Percentiles rank a stretch among this genome's conserved stretches.
Evolutionary conservation across 1,140 invertebrate species (phyloP).

Genomic region (Drosophila leontia): DNA sequence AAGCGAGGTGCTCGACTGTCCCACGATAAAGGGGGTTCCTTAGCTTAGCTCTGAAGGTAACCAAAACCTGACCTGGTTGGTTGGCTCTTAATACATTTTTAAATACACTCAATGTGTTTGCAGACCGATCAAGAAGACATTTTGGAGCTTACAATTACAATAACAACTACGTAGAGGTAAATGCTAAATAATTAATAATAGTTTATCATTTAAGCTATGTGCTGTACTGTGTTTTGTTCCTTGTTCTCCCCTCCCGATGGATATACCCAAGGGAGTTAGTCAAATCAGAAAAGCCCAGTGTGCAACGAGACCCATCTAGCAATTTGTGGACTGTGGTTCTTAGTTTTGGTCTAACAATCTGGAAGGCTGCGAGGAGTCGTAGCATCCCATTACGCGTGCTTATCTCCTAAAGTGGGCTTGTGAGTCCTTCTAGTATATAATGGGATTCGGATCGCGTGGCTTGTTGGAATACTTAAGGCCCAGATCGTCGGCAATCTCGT

Average conservation of each 20-base stretch:
- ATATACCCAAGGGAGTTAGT: slow-evolving; percentile 16
- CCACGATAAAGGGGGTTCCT: slow-evolving; percentile 16
- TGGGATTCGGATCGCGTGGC: slow-evolving; percentile 86
- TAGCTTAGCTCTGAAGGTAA: slow-evolving; percentile 35
- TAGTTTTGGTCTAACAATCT: slow-evolving; percentile 25
- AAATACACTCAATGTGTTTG: slow-evolving; percentile 26
- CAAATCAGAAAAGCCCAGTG: slow-evolving; percentile 22
- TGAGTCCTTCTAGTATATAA: slow-evolving; percentile 86
- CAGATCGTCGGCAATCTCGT: slow-evolving; percentile 89
- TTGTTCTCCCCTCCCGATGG: background rate
- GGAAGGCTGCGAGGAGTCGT: background rate
- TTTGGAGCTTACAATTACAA: slow-evolving; percentile 50
- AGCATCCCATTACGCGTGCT: slow-evolving; percentile 5
- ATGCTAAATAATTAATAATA: slow-evolving; percentile 51
- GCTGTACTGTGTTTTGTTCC: slow-evolving; percentile 27
- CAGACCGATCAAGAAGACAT: slow-evolving; percentile 26
- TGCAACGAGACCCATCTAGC: slow-evolving; percentile 21
- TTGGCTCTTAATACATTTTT: slow-evolving; percentile 30
- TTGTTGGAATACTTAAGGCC: slow-evolving; percentile 91
- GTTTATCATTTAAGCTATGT: slow-evolving; percentile 33
- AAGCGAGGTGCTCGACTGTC: slow-evolving; percentile 49
- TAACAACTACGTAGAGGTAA: slow-evolving; percentile 49
- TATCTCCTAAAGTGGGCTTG: slow-evolving; percentile 12
- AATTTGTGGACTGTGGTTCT: background rate
- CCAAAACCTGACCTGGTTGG: slow-evolving; percentile 24